Conservation (phyloP, 2,797 vertebrate species). For the Smutsia gigantea region DNA sequence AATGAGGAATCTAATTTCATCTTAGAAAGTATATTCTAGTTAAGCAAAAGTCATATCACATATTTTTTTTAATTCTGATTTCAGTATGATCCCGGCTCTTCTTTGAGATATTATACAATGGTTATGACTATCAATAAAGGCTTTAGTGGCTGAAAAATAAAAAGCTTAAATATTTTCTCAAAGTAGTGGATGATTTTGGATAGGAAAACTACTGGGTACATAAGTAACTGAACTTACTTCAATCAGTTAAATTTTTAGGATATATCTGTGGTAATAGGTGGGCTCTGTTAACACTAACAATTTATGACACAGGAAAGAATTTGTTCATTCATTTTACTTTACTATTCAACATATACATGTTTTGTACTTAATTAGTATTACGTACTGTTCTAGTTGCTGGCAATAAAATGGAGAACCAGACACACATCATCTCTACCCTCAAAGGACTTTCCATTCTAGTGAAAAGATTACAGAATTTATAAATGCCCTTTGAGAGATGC, state of each 20-base stretch:
- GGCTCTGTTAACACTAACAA: background rate
- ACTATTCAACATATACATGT: background rate
- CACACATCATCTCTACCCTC: background rate
- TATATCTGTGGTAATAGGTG: background rate
- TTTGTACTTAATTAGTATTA: background rate
- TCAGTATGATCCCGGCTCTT: background rate
- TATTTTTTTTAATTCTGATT: slow-evolving; percentile 25
- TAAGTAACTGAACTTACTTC: background rate
- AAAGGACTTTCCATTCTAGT: background rate
- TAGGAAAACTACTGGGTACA: background rate
- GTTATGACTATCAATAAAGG: background rate
- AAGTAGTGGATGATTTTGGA: background rate
- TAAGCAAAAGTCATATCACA: background rate
- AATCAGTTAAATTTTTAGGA: background rate
- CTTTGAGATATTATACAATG: background rate
- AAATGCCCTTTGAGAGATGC: background rate
- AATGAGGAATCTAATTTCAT: background rate
- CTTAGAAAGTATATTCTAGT: background rate
- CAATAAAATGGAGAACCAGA: background rate
- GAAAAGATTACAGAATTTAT: background rate
- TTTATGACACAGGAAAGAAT: background rate
- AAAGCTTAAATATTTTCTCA: background rate
- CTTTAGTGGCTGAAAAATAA: background rate
- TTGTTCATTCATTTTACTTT: background rate
- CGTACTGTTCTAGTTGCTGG: background rate